A percentile compares a stretch with the other conserved stretches of the same genome.
These are phyloP conservation scores for Dermatemys mawii DNA, from an alignment of 2,113 vertebrate genomes.

Conservation along the genomic window DNA sequence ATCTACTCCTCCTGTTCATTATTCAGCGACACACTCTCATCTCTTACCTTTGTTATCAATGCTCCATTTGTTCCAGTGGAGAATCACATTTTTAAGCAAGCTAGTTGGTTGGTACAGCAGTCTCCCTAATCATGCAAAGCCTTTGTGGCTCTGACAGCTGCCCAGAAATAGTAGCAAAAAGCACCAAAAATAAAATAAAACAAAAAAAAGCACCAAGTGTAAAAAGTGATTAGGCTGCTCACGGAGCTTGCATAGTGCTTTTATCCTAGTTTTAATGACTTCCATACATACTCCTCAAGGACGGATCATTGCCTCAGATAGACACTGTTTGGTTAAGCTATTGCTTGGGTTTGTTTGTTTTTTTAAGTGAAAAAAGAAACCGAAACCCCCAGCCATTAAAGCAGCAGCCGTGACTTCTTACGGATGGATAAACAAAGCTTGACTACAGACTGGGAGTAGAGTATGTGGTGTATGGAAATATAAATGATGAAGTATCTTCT, in stretches of 20 bases:
- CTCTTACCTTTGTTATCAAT: background rate
- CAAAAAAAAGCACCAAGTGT: background rate
- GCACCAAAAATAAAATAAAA: background rate
- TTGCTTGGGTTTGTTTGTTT: background rate
- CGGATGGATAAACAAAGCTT: background rate
- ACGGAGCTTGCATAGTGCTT: background rate
- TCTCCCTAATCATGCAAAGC: background rate
- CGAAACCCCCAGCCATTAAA: background rate
- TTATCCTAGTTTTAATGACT: background rate
- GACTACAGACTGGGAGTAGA: background rate
- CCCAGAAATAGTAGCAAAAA: conserved; percentile 8
- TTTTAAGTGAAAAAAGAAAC: background rate
- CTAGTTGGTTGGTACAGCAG: background rate
- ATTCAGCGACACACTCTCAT: background rate
- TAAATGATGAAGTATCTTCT: background rate
- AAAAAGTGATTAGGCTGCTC: background rate
- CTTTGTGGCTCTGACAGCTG: background rate
- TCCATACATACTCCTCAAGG: background rate
- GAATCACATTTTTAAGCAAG: background rate
- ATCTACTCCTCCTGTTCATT: background rate
- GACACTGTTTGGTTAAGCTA: background rate
- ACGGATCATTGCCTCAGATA: background rate
- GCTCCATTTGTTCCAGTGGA: rapidly evolving
- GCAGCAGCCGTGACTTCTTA: background rate
- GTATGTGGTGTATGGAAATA: background rate